Base-by-base conservation (phyloP, 2,797 vertebrate genomes). In the Argyrosomus regius region DNA sequence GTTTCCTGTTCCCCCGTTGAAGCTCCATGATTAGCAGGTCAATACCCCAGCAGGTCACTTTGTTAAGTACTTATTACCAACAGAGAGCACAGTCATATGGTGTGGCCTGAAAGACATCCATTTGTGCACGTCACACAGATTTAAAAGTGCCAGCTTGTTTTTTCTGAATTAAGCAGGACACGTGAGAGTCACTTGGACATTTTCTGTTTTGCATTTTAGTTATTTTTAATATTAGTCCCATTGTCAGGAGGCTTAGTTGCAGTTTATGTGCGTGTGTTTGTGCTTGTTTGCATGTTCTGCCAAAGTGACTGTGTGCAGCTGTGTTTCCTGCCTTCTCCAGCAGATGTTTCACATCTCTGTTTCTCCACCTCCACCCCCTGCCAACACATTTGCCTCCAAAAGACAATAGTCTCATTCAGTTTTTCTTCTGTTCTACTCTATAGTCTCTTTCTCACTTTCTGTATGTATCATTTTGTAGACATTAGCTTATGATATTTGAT, bases 11-110 rank as follows among this genome's bases (percentile, higher is more conserved):
- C 35, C 43, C 78, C 80, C 43, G 74, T 78, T 88, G 88, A 91
- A 92, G 75, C 81, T 52, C 85, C 72, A 69, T 87, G 92, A 94
- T 95, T 93, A 95, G 85, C 93, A 89, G 92, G 82, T 91, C 92
- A 94, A 93, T 93, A 76, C 77, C 87, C 64, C 90, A 88, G 89
- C 86, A 86, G 87, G 92, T 82, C 85, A 85, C 86, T 89, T 81
- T 80, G 85, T 90, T 85, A 85, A 87, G 90, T 74, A 84, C 84
- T 86, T 88, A 80, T 81, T 84, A 81, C 78, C 87, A 87, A 82
- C 88, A 65, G 88, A 86, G 87, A 87, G 83, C 80, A 39, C 75
- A 66, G 76, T 67, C 80, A 77, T 39, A 78, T 53, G 0, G 74
- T 22, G 70, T 24, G 71, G 63, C 72, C 35, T 71, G 77, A 81